Base-by-base conservation (phyloP, 2,888 invertebrate genomes). In the Phaonia tiefii region DNA sequence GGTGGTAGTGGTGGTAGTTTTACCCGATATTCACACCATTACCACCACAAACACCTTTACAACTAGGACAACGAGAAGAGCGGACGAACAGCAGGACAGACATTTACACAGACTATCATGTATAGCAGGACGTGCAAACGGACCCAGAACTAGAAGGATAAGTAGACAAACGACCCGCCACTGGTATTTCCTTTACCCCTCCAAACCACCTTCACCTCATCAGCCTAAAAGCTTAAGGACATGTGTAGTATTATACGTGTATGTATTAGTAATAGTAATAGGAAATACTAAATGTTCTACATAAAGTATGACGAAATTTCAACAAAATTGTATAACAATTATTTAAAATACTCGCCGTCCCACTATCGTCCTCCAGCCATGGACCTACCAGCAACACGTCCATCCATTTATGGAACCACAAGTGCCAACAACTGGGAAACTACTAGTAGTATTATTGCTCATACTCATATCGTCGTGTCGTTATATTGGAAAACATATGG, bases 261-360 rank as follows among this genome's bases (percentile, higher is more conserved):
- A n/a, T n/a, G n/a, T n/a, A n/a, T n/a, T n/a, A n/a, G n/a, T n/a
- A n/a, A n/a, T n/a, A n/a, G n/a, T n/a, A n/a, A n/a, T n/a, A n/a
- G n/a, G n/a, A 58, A 51, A 51, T 31, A 60, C 31, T 13, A 54
- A 46, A 31, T 22, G 49, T 20, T 49, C 63, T 58, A 58, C 39
- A 76, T 31, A 69, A 76, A 69, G 73, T 44, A 70, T 76, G 76
- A 80, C 80, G 77, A 80, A 74, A 74, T 74, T 80, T 80, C 66
- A 80, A 74, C 70, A 66, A 77, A 80, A 71, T 80, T 77, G 58
- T 80, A 66, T 74, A 74, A 80, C 74, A 76, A 60, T 77, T 71
- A 80, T 74, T 80, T 74, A 26, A 75, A 69, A 67, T 20, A 25
- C 42, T 10, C 51, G 54, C 11, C 51, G 37, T 60, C 60, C n/a